phyloP scores from a whole-genome alignment of 1,140 invertebrate genomes.

The Coenobita brevimanus region DNA sequence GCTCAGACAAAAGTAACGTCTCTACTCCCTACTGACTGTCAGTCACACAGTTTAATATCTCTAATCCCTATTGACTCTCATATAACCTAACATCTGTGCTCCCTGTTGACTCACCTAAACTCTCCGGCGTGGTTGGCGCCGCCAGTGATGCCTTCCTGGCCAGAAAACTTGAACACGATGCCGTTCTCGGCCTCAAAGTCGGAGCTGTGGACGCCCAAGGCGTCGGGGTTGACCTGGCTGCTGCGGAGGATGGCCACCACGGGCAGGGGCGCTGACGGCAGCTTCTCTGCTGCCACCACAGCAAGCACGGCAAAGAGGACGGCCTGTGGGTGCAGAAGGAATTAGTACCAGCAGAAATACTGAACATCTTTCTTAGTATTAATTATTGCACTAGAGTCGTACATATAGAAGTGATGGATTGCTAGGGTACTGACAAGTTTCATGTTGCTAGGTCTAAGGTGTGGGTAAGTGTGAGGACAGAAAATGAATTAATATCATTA shows the following conservation, averaged over 20 bases:
- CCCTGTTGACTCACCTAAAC: neutral
- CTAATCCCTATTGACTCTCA: neutral
- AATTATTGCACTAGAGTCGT: no score
- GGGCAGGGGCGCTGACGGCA: neutral
- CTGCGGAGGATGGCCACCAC: conserved; percentile 34
- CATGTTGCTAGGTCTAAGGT: no score
- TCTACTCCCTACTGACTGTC: neutral
- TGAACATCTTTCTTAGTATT: no score
- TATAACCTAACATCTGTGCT: neutral
- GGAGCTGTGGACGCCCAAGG: conserved; percentile 42
- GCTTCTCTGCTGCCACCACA: conserved; percentile 25
- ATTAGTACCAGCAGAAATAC: no score
- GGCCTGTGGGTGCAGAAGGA: conserved; percentile 13
- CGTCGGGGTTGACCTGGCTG: conserved; percentile 45
- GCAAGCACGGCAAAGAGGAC: neutral
- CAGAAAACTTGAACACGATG: conserved; percentile 33
- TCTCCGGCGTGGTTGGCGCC: conserved; percentile 43
- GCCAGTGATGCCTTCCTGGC: conserved; percentile 7
- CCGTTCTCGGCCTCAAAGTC: conserved; percentile 55
- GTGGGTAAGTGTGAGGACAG: no score
- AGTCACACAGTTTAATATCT: neutral
- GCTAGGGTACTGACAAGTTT: no score
- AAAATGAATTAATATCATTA: neutral
- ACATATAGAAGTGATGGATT: no score
- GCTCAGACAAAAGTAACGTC: no score